Evolutionary conservation across 2,797 vertebrate genomes (phyloP).

Genomic region (Malurus splendens): DNA sequence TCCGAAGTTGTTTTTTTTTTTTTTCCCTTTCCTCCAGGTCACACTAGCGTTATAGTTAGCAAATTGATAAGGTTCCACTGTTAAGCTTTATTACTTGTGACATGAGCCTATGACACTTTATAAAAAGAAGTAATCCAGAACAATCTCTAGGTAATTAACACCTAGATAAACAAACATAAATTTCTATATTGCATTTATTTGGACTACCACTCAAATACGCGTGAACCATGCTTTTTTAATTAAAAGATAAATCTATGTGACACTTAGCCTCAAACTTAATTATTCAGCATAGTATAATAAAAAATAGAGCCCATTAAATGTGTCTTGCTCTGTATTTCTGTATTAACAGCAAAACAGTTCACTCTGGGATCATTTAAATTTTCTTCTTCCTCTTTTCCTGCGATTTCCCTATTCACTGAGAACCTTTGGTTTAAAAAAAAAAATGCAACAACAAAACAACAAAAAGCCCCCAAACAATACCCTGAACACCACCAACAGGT

Average conservation of each 20-base stretch:
- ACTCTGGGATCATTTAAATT: constrained; percentile 95
- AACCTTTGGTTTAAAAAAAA: background rate
- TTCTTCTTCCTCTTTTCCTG: constrained; percentile 70
- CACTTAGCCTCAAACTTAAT: constrained; percentile 99
- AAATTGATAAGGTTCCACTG: constrained; percentile 84
- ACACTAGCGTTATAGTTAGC: constrained; percentile 69
- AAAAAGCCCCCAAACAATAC: background rate
- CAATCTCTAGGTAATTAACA: constrained; percentile 99
- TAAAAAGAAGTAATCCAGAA: constrained; percentile 91
- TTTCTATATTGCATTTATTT: constrained; percentile 99
- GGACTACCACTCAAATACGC: constrained; percentile 99
- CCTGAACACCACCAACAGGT: constrained; percentile 72
- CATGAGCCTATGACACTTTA: constrained; percentile 87
- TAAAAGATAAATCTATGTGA: constrained; percentile 99
- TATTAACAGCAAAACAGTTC: constrained; percentile 98
- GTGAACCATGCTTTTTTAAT: constrained; percentile 99
- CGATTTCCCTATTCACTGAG: constrained; percentile 61
- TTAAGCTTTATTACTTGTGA: constrained; percentile 91
- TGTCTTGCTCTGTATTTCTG: constrained; percentile 98
- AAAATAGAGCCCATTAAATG: constrained; percentile 99
- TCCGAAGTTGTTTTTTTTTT: constrained; percentile 51
- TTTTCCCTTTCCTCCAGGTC: constrained; percentile 56
- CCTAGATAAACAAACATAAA: constrained; percentile 99
- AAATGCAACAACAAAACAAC: background rate
- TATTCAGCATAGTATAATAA: constrained; percentile 99